Percentiles rank a stretch among this genome's conserved stretches.
Evolutionary conservation across 1,140 invertebrate species (phyloP).

Genomic region (Argopecten irradians): DNA sequence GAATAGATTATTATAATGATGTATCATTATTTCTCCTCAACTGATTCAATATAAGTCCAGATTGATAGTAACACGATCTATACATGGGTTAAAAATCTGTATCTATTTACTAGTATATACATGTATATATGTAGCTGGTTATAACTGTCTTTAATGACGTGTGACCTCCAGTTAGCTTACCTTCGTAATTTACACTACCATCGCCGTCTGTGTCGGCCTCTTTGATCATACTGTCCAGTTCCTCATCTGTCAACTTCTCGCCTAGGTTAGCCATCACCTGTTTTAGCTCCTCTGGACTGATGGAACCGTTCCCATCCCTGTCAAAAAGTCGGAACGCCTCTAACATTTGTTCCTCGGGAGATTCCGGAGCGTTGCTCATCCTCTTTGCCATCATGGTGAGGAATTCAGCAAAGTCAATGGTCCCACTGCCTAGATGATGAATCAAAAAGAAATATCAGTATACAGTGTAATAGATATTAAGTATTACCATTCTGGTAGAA

Average conservation of each 20-base stretch:
- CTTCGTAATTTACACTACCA: not conserved
- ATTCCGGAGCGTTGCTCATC: not conserved
- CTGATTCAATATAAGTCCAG: no score
- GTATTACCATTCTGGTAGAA: no score
- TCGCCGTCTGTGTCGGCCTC: not conserved
- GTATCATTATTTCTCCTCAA: no score
- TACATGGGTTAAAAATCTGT: no score
- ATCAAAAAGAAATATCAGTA: no score
- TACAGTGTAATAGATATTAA: no score
- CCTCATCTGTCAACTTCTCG: not conserved
- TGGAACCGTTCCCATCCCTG: not conserved
- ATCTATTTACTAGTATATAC: no score
- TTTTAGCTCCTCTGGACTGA: not conserved
- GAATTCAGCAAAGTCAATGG: constrained; percentile 47
- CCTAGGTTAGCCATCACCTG: not conserved
- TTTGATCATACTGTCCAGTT: not conserved
- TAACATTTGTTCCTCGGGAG: constrained; percentile 43
- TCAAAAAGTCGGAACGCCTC: constrained; percentile 51
- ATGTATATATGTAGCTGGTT: no score
- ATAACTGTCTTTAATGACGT: no score
- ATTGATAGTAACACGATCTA: no score
- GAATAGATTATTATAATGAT: no score
- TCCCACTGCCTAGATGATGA: constrained; percentile 35
- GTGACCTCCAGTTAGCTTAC: not conserved
- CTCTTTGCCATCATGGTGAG: constrained; percentile 42